A percentile compares a stretch with the other conserved stretches of the same genome.
phyloP scores from a whole-genome alignment of 2,888 invertebrate species.

The Camponotus fellah region DNA sequence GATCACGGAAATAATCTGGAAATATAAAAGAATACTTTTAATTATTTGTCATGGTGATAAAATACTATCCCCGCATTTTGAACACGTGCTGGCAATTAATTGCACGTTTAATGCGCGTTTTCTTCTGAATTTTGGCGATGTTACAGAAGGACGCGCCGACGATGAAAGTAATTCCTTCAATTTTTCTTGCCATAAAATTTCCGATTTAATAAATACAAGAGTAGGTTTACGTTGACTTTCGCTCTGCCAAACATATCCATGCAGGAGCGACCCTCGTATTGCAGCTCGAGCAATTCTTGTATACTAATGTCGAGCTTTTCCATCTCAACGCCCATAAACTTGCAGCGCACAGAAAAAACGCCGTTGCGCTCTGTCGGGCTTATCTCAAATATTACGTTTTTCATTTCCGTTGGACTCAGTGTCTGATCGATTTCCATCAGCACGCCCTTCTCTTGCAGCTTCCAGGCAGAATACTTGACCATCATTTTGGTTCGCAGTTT shows the following conservation, averaged over 20 bases:
- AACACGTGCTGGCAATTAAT: constrained; percentile 16
- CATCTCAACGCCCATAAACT: constrained; percentile 92
- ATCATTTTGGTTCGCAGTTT: constrained; percentile 89
- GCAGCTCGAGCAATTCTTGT: constrained; percentile 91
- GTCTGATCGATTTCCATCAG: constrained; percentile 90
- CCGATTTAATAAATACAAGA: constrained; percentile 91
- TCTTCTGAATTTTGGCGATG: neutral
- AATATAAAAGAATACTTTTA: constrained; percentile 8
- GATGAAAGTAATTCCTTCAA: constrained; percentile 59
- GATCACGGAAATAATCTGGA: neutral
- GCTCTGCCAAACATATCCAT: constrained; percentile 94
- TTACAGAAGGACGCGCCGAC: neutral
- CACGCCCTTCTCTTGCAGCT: constrained; percentile 91
- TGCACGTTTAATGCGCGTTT: constrained; percentile 39
- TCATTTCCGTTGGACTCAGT: constrained; percentile 90
- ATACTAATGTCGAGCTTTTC: constrained; percentile 91
- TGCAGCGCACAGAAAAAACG: constrained; percentile 90
- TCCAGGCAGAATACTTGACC: constrained; percentile 90
- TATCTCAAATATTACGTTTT: constrained; percentile 92
- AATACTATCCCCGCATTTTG: neutral
- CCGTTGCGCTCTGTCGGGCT: constrained; percentile 90
- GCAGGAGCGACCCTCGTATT: constrained; percentile 92
- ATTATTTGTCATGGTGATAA: constrained; percentile 6
- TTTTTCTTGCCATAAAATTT: constrained; percentile 90
- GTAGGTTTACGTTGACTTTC: constrained; percentile 92